Evolutionary conservation across 1,140 invertebrate species (phyloP).

Genomic region (Zaprionus nigranus): DNA sequence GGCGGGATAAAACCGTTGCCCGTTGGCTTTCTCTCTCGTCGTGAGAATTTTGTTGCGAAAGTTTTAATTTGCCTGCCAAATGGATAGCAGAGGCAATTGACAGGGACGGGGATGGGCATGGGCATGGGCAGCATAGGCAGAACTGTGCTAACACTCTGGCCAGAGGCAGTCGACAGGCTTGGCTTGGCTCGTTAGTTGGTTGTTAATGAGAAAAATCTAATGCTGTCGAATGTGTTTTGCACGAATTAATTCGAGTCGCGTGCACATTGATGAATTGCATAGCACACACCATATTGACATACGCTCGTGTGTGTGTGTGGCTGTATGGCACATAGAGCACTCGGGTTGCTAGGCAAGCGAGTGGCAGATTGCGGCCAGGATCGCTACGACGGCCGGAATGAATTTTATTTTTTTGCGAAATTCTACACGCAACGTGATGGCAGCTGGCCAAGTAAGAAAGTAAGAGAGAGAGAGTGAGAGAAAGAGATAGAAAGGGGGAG

Average conservation of each 20-base stretch:
- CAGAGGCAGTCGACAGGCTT: slow-evolving; percentile 7
- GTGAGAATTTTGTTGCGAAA: slow-evolving; percentile 48
- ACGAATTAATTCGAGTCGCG: slow-evolving; percentile 63
- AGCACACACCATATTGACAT: not conserved
- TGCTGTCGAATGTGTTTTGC: slow-evolving; percentile 36
- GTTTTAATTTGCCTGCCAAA: slow-evolving; percentile 54
- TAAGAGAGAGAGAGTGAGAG: not conserved
- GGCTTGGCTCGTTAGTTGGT: slow-evolving; percentile 21
- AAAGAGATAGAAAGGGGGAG: not conserved
- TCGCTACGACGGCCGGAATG: slow-evolving; percentile 21
- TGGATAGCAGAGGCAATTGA: slow-evolving; percentile 13
- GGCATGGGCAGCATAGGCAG: not conserved
- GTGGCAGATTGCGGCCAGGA: slow-evolving; percentile 8
- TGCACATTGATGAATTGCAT: slow-evolving; percentile 62
- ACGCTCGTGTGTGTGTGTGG: not conserved
- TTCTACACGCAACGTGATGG: slow-evolving; percentile 53
- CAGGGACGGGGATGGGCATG: not conserved
- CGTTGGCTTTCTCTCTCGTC: not conserved
- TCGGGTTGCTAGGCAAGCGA: not conserved
- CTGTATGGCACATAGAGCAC: not conserved
- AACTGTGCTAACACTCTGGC: slow-evolving; percentile 1
- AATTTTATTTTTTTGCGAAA: slow-evolving; percentile 53
- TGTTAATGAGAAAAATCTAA: slow-evolving; percentile 52
- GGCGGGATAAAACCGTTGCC: slow-evolving; percentile 14
- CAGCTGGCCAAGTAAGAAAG: slow-evolving; percentile 54